phyloP scores from a whole-genome alignment of 2,797 vertebrate genomes.

The Gymnoscopelus microlampas region DNA sequence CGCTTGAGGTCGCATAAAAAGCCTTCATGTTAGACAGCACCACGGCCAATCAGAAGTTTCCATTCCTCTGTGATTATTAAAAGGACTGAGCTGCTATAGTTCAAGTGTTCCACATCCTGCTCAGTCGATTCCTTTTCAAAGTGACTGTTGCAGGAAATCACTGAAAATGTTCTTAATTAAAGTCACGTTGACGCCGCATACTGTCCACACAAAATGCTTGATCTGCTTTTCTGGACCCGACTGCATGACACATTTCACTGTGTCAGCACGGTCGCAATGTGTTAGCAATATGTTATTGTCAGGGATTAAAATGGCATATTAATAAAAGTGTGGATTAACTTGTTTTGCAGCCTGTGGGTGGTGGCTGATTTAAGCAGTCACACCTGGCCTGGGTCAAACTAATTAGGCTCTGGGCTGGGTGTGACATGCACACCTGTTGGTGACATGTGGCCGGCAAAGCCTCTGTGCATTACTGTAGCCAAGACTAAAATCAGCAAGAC shows the following conservation, averaged over 20 bases:
- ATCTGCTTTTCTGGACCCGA: constrained; percentile 17
- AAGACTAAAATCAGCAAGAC: too few species aligned
- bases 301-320: background rate
- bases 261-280: constrained; percentile 23
- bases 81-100: constrained; percentile 20
- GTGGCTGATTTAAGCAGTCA: too few species aligned
- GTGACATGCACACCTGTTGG: too few species aligned
- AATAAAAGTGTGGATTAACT: background rate
- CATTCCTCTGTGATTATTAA: constrained; percentile 29
- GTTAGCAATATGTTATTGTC: constrained; percentile 38
- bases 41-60: constrained; percentile 28
- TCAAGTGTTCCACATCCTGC: constrained; percentile 38
- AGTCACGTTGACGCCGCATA: constrained; percentile 49
- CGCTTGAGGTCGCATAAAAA: constrained; percentile 39
- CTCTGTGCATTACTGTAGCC: too few species aligned
- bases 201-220: constrained; percentile 6
- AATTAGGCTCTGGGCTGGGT: too few species aligned
- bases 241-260: constrained; percentile 40
- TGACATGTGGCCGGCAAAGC: too few species aligned
- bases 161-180: constrained; percentile 51
- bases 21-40: constrained; percentile 31
- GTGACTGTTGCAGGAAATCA: constrained; percentile 52
- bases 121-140: constrained; percentile 29
- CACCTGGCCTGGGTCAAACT: too few species aligned
- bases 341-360: background rate